A percentile compares a stretch with the other conserved stretches of the same genome.
phyloP scores from a whole-genome alignment of 2,797 vertebrate genomes.

The Galaxias olidus region DNA sequence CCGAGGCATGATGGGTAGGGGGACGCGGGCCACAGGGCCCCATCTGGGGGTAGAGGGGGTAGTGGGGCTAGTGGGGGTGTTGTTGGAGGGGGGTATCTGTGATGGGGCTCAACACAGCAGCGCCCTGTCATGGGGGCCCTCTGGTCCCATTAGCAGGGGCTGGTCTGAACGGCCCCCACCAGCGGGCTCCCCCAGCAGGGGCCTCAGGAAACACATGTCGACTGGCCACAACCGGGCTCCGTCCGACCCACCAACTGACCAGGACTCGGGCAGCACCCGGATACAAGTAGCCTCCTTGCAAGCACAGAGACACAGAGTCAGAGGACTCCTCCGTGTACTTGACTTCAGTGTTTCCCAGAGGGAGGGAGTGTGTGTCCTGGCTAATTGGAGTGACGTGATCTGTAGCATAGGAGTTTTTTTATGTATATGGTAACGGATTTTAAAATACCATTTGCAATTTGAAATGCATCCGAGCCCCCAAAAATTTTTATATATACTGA shows the following conservation, averaged over 20 bases:
- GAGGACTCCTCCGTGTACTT: constrained; percentile 68
- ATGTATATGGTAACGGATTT: no score
- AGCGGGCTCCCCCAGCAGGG: constrained; percentile 73
- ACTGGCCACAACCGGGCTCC: constrained; percentile 68
- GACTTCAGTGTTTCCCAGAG: constrained; percentile 49
- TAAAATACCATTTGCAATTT: no score
- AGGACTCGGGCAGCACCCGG: constrained; percentile 46
- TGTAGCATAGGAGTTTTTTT: constrained; percentile 15
- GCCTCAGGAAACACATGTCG: constrained; percentile 81
- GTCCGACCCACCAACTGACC: constrained; percentile 23
- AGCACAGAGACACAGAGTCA: constrained; percentile 70
- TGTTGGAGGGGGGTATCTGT: constrained; percentile 33
- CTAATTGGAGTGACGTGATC: constrained; percentile 53
- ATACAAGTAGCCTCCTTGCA: constrained; percentile 61
- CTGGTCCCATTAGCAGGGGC: constrained; percentile 75
- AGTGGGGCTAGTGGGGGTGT: background rate
- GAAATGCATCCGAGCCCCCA: no score
- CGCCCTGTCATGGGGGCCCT: constrained; percentile 65
- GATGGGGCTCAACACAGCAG: constrained; percentile 48
- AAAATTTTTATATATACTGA: no score
- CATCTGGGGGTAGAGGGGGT: constrained; percentile 66
- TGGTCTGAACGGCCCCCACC: constrained; percentile 70
- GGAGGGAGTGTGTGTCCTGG: constrained; percentile 52
- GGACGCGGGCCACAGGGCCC: constrained; percentile 70
- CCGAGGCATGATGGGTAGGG: constrained; percentile 75